Base-by-base conservation (phyloP, 2,113 vertebrate species). In the Condylura cristata region DNA sequence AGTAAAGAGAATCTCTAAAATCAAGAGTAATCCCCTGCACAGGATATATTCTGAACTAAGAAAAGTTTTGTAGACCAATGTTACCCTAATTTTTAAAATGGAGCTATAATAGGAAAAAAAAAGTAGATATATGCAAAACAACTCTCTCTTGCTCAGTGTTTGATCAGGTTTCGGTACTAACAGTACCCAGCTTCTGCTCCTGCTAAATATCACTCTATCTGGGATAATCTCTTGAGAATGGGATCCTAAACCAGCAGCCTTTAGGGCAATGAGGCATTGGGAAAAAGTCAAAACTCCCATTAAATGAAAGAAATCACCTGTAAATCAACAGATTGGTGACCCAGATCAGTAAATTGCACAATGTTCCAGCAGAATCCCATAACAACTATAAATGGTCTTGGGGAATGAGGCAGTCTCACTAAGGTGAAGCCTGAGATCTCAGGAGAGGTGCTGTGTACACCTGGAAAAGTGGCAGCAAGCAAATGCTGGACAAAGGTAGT, bases 391-490 rank as follows among this genome's bases (percentile, higher is more conserved):
- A 4, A 48, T 4, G 6, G 37, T 32, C 3, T 32, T n/a, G 46
- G 68, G 5, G 8, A 70, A 39, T 0, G 70, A 46, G 32, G 5
- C 2, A 6, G 28, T 22, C 28, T 65, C 46, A 44, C 8, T 5
- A 10, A 51, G 41, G 53, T 44, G 9, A 63, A 48, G 26, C 24
- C 13, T 53, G 32, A 65, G 18, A 1, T 41, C 12, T 44, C 2
- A 37, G 53, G 26, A 4, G 60, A 90, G 11, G 12, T 11, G 1
- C 48, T 24, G 3, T 11, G 5, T 16, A 22, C 12, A 20, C 4
- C 10, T n/a, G 6, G 34, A 44, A 66, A 30, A 1, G 1, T 8
- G 60, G 22, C 5, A 10, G 20, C 6, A 5, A 0, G 2, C 5
- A n/a, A 48, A 14, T 20, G 1, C 28, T 72, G 28, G 46, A 14